Conservation (phyloP, 2,888 invertebrate genomes). For the Piscicola geometra region DNA sequence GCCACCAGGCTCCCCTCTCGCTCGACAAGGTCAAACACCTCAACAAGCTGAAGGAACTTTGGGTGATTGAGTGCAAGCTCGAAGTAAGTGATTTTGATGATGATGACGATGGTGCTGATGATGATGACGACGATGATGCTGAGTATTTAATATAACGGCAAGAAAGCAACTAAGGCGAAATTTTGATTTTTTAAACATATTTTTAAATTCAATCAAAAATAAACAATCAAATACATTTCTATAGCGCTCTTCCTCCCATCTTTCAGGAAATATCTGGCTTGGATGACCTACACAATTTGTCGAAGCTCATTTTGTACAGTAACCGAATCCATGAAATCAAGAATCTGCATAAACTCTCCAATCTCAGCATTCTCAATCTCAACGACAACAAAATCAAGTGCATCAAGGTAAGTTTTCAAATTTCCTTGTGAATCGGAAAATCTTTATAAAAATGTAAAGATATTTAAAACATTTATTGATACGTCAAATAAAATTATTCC, state of each 20-base stretch:
- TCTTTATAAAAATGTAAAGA: not conserved
- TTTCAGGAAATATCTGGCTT: slow-evolving; percentile 44
- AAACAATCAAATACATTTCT: too few species aligned
- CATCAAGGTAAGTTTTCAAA: slow-evolving; percentile 48
- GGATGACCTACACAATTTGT: slow-evolving; percentile 46
- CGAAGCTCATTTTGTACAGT: slow-evolving; percentile 52
- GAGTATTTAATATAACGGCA: too few species aligned
- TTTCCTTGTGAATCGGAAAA: not conserved
- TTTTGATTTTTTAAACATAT: too few species aligned
- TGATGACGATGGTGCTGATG: too few species aligned
- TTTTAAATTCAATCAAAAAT: too few species aligned
- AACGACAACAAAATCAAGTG: slow-evolving; percentile 51
- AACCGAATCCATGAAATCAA: slow-evolving; percentile 52
- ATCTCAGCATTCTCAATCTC: slow-evolving; percentile 52
- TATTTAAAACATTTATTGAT: not conserved
- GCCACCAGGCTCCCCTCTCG: slow-evolving; percentile 39
- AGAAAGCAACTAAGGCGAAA: too few species aligned
- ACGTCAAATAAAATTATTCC: slow-evolving; percentile 32
- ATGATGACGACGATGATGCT: too few species aligned
- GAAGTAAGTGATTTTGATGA: slow-evolving; percentile 41
- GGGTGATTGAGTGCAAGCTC: slow-evolving; percentile 46
- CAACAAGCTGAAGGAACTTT: slow-evolving; percentile 45
- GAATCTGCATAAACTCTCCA: slow-evolving; percentile 49
- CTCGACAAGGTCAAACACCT: slow-evolving; percentile 43
- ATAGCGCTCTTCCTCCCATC: too few species aligned